Percentiles rank a stretch among this genome's conserved stretches.
These are phyloP conservation scores for Formica aserva DNA, from an alignment of 2,888 invertebrate species.

Conservation along the genomic window DNA sequence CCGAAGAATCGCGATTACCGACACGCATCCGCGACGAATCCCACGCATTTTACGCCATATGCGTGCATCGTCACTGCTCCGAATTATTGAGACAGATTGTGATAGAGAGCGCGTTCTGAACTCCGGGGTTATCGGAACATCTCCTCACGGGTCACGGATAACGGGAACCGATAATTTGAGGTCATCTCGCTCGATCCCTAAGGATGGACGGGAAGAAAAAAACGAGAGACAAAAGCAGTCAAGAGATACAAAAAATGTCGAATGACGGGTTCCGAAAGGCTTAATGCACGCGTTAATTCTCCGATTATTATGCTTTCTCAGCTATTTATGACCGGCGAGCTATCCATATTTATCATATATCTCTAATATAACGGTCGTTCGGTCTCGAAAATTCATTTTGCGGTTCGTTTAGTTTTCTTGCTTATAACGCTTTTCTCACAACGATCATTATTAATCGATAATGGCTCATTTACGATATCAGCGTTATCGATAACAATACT, in stretches of 20 bases:
- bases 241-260: slow-evolving; percentile 7
- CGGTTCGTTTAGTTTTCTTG: slow-evolving; percentile 9
- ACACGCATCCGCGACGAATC: neutral
- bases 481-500: slow-evolving; percentile 18
- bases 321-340: slow-evolving; percentile 66
- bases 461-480: slow-evolving; percentile 26
- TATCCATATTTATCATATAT: slow-evolving; percentile 69
- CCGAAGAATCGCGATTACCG: neutral
- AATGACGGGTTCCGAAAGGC: slow-evolving; percentile 45
- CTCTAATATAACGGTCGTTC: slow-evolving; percentile 56
- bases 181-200: slow-evolving; percentile 43
- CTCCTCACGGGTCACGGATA: slow-evolving; percentile 71
- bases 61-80: slow-evolving; percentile 32
- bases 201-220: slow-evolving; percentile 18
- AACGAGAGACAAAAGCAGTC: neutral
- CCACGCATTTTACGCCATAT: slow-evolving; percentile 28
- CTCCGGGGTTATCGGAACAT: slow-evolving; percentile 79
- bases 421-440: slow-evolving; percentile 57
- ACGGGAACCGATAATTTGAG: slow-evolving; percentile 70
- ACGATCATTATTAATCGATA: slow-evolving; percentile 32
- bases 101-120: slow-evolving; percentile 75
- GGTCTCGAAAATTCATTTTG: slow-evolving; percentile 49
- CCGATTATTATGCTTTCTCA: slow-evolving; percentile 58
- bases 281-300: slow-evolving; percentile 70
- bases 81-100: slow-evolving; percentile 80